A percentile compares a stretch with the other conserved stretches of the same genome.
phyloP scores from a whole-genome alignment of 2,113 vertebrate genomes.

The Amia ocellicauda region DNA sequence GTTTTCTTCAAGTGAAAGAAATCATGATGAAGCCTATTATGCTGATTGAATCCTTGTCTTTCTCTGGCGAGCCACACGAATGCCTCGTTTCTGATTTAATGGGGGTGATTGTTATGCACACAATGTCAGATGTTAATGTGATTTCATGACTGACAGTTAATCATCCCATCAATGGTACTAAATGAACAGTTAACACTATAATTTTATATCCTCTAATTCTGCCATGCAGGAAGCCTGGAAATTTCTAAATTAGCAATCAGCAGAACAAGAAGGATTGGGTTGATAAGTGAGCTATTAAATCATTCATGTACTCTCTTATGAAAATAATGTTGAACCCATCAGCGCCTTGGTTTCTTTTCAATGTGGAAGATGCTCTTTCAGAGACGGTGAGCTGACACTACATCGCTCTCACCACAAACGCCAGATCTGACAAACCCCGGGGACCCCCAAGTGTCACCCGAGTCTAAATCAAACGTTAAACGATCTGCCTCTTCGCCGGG shows the following conservation, averaged over 20 bases:
- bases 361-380: background rate
- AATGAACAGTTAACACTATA: conserved; percentile 78
- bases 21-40: conserved; percentile 85
- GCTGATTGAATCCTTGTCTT: conserved; percentile 75
- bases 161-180: conserved; percentile 78
- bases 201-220: conserved; percentile 73
- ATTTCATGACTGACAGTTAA: conserved; percentile 82
- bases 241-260: conserved; percentile 70
- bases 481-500: no score
- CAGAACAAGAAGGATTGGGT: conserved; percentile 34
- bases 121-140: conserved; percentile 80
- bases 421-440: background rate
- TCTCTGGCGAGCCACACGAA: conserved; percentile 57
- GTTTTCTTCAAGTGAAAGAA: conserved; percentile 58
- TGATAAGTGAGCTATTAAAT: conserved; percentile 8
- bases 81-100: conserved; percentile 76
- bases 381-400: background rate
- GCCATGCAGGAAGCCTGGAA: conserved; percentile 63
- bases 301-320: background rate
- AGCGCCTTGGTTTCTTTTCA: background rate
- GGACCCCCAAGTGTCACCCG: background rate
- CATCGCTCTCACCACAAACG: background rate
- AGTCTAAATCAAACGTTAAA: background rate
- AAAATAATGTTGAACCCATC: background rate
- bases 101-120: conserved; percentile 85